Evolutionary conservation across 2,113 vertebrate species (phyloP).

Genomic region (Dasypus novemcinctus): DNA sequence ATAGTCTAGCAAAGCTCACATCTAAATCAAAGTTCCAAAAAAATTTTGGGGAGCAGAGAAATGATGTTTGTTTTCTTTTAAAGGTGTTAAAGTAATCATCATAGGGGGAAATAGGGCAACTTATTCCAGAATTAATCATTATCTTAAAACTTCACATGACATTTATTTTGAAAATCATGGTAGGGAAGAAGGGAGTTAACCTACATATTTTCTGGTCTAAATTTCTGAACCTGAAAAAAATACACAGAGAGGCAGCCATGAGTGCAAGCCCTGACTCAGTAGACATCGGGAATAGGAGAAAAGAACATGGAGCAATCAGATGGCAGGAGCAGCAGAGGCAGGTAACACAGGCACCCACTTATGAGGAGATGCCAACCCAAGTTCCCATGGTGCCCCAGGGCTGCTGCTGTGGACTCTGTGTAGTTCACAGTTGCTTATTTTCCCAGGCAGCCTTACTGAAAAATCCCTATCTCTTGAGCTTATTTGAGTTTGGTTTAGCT

Average conservation of each 20-base stretch:
- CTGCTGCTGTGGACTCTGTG: not conserved
- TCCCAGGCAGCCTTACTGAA: not conserved
- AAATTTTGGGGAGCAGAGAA: not conserved
- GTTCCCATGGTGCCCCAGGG: not conserved
- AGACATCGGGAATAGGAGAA: not conserved
- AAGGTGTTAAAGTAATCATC: not conserved
- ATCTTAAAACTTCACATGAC: not conserved
- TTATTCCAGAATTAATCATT: not conserved
- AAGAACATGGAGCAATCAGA: not conserved
- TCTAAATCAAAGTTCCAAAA: not conserved
- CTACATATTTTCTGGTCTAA: not conserved
- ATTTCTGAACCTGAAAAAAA: not conserved
- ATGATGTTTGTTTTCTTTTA: not conserved
- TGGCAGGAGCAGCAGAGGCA: not conserved
- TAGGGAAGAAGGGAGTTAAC: accelerated
- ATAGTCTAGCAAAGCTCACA: not conserved
- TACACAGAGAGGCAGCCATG: not conserved
- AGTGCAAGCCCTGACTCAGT: not conserved
- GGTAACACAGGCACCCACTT: not conserved
- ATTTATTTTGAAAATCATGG: not conserved
- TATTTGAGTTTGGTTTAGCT: not conserved
- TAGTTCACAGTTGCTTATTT: not conserved
- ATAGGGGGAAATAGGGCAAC: not conserved
- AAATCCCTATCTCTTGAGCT: not conserved
- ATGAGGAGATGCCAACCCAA: not conserved